phyloP scores from a whole-genome alignment of 1,140 invertebrate species.

The Drosophila ercepeae region DNA sequence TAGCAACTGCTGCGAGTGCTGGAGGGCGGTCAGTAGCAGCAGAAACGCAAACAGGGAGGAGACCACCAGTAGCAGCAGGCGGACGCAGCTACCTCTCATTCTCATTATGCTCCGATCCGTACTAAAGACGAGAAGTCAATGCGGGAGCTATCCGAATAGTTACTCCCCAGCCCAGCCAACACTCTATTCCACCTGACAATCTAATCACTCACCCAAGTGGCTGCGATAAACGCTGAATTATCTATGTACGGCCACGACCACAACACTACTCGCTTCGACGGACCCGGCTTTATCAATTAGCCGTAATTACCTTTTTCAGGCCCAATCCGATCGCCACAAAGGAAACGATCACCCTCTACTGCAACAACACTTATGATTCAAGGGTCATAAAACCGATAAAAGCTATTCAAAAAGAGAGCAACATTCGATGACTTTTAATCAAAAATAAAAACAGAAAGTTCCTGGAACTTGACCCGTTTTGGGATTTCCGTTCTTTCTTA shows the following conservation, averaged over 20 bases:
- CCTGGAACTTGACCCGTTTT: too few relatives aligned
- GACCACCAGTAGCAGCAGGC: slow-evolving; percentile 34
- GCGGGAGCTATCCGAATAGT: too few relatives aligned
- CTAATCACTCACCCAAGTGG: slow-evolving; percentile 29
- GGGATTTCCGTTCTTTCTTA: too few relatives aligned
- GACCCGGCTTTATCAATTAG: slow-evolving; percentile 9
- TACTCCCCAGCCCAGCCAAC: too few relatives aligned
- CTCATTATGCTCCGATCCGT: slow-evolving; percentile 49
- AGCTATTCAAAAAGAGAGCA: too few relatives aligned
- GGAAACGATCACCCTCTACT: too few relatives aligned
- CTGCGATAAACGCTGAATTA: slow-evolving; percentile 14
- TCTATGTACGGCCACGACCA: background rate
- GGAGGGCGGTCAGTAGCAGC: slow-evolving; percentile 33
- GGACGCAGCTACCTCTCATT: slow-evolving; percentile 44
- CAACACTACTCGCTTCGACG: background rate
- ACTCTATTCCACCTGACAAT: slow-evolving; percentile 14
- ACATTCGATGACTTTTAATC: too few relatives aligned
- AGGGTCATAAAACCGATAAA: background rate
- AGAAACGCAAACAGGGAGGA: slow-evolving; percentile 29
- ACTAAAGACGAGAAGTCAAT: slow-evolving; percentile 4
- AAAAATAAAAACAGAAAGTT: too few relatives aligned
- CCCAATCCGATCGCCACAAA: background rate
- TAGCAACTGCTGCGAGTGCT: slow-evolving; percentile 11
- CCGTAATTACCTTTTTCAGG: slow-evolving; percentile 9
- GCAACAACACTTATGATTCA: too few relatives aligned